These are phyloP conservation scores for Tenrec ecaudatus DNA, from an alignment of 2,113 vertebrate genomes.

Conservation along the genomic window DNA sequence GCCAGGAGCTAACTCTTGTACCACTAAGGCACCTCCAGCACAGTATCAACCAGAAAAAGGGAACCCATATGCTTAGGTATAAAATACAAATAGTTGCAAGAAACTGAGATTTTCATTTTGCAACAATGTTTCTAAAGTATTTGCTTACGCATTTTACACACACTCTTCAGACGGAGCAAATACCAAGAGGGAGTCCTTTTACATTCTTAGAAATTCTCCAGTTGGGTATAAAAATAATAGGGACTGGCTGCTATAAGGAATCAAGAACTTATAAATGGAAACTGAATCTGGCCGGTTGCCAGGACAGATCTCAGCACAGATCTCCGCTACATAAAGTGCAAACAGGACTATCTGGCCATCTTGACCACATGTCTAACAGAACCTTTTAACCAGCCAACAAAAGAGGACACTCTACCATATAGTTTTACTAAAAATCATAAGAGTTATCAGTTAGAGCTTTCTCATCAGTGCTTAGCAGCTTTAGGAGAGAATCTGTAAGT, in stretches of 20 bases:
- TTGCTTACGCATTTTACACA: slow-evolving; percentile 43
- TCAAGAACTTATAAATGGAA: not conserved
- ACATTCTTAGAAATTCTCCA: slow-evolving; percentile 46
- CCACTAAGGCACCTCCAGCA: not conserved
- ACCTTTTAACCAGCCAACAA: slow-evolving; percentile 75
- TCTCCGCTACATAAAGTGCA: slow-evolving; percentile 11
- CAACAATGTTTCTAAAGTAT: not conserved
- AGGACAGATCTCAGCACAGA: slow-evolving; percentile 20
- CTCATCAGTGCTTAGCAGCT: slow-evolving; percentile 83
- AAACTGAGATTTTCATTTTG: slow-evolving; percentile 57
- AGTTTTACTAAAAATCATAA: slow-evolving; percentile 75
- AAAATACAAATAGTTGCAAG: slow-evolving; percentile 32
- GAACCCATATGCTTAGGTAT: slow-evolving; percentile 1
- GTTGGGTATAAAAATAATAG: slow-evolving; percentile 45
- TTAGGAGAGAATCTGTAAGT: slow-evolving; percentile 87
- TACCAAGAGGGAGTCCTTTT: slow-evolving; percentile 35
- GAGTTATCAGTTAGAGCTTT: slow-evolving; percentile 83
- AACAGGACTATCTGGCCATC: slow-evolving; percentile 13
- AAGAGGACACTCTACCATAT: slow-evolving; percentile 70
- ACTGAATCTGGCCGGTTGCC: not conserved
- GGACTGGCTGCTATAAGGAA: not conserved
- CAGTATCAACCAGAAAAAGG: slow-evolving; percentile 31
- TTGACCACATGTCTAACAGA: slow-evolving; percentile 56
- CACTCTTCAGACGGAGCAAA: slow-evolving; percentile 15
- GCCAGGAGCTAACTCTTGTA: not conserved